Evolutionary conservation across 2,888 invertebrate genomes (phyloP).

Genomic region (Ypsolopha sequella): DNA sequence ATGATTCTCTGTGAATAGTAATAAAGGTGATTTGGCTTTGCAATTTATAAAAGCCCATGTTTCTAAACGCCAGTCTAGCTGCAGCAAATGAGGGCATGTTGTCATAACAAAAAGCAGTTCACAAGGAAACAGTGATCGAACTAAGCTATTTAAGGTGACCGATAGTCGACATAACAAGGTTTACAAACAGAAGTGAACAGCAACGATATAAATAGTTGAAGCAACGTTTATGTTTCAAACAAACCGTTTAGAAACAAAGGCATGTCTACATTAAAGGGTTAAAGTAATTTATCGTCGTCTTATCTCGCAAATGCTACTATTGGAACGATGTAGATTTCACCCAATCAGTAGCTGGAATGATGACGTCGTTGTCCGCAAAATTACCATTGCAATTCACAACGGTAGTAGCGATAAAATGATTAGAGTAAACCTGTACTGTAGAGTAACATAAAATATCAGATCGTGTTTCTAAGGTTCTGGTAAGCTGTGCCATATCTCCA

Average conservation of each 20-base stretch:
- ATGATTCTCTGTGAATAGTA: background rate
- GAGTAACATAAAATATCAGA: background rate
- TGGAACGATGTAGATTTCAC: background rate
- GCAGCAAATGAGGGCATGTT: constrained; percentile 9
- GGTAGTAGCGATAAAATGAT: too few relatives aligned
- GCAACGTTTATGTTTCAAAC: background rate
- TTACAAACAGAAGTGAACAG: constrained; percentile 9
- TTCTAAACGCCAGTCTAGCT: too few relatives aligned
- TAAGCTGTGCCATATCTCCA: constrained; percentile 8
- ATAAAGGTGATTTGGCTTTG: background rate
- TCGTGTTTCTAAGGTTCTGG: background rate
- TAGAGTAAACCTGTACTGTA: background rate
- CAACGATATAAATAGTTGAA: constrained; percentile 1
- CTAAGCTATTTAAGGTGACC: constrained; percentile 5
- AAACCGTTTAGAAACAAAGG: background rate
- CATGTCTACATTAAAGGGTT: background rate
- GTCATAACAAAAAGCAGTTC: constrained; percentile 13
- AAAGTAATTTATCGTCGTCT: background rate
- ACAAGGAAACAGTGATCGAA: constrained; percentile 11
- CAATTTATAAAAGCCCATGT: too few relatives aligned
- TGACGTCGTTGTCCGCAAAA: too few relatives aligned
- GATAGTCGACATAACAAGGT: constrained; percentile 5
- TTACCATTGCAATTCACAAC: too few relatives aligned
- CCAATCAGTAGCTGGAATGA: background rate
- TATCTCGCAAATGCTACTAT: background rate